Base-by-base conservation (phyloP, 2,113 vertebrate species). In the Gymnorhina tibicen region DNA sequence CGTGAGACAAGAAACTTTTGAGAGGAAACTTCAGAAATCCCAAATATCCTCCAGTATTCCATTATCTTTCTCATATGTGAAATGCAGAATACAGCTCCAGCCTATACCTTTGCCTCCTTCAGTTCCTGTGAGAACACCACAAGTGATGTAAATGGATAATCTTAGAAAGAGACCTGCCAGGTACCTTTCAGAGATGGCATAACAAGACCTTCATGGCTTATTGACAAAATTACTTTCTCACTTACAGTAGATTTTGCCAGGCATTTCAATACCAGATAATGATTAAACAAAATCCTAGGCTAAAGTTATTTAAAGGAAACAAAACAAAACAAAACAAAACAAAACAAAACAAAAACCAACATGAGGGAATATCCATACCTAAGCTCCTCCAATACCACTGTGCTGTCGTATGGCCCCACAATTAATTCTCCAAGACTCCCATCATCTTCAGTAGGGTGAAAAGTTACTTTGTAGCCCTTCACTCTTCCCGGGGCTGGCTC, bases 371-470 rank as follows among this genome's bases (percentile, higher is more conserved):
- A 62, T 23, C 41, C 97, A 56, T 98, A 99, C 99, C 99, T 99
- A 82, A 99, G 99, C 73, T 99, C 99, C 92, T 99, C 99, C 75
- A 99, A 96, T 49, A 99, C 99, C 9, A 99, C 98, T 1, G 99
- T 99, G 98, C 99, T 99, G 96, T 99, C 99, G 3, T 99, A 99
- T 0, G 99, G 99, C 6, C 99, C 99, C 33, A 99, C 98, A 30
- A 98, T 92, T 84, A 99, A 84, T 92, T 99, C 98, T 70, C 98
- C 98, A n/a, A 98, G 97, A 58, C 98, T 98, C 18, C 98, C 52
- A 1, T 99, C 98, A 32, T 98, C 96, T 37, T 97, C 99, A 0
- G 95, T 97, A 41, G 99, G 99, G 82, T 99, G 98, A 87, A 99
- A 99, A 23, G 98, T 99, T 89, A 99, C 99, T 93, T 99, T 99